A percentile compares a stretch with the other conserved stretches of the same genome.
phyloP scores from a whole-genome alignment of 2,888 invertebrate genomes.

The Balanococcus diminutus region DNA sequence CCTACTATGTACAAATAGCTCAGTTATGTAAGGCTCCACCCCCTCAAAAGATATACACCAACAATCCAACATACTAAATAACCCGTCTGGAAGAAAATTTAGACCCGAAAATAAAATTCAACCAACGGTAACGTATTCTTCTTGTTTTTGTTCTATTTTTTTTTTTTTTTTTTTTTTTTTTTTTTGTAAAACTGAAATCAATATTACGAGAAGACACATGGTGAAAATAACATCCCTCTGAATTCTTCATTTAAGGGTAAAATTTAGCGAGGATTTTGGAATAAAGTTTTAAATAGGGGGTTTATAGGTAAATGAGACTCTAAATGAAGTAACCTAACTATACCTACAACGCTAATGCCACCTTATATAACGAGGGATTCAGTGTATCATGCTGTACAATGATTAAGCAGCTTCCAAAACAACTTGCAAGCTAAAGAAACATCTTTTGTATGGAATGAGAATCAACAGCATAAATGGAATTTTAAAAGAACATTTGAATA shows the following conservation, averaged over 20 bases:
- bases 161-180: too few species aligned
- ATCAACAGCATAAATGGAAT: not conserved
- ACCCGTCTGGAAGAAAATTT: not conserved
- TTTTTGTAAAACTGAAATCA: not conserved
- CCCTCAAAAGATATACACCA: not conserved
- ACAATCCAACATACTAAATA: not conserved
- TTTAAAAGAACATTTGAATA: not conserved
- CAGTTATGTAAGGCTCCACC: not conserved
- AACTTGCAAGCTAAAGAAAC: not conserved
- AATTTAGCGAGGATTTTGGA: not conserved
- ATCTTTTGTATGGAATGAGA: not conserved
- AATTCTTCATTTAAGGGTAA: not conserved
- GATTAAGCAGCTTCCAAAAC: not conserved
- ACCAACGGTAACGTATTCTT: not conserved
- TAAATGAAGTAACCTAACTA: not conserved
- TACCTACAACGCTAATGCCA: not conserved
- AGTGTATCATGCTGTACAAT: not conserved
- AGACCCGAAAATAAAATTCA: not conserved
- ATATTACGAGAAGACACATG: not conserved
- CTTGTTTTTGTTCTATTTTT: not conserved
- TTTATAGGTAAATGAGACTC: not conserved
- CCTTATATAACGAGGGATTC: not conserved
- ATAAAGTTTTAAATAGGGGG: not conserved
- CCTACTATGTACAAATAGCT: not conserved
- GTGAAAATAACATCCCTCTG: too few species aligned